These are phyloP conservation scores for Drosophila kurseongensis DNA, from an alignment of 1,140 invertebrate species.

Conservation along the genomic window DNA sequence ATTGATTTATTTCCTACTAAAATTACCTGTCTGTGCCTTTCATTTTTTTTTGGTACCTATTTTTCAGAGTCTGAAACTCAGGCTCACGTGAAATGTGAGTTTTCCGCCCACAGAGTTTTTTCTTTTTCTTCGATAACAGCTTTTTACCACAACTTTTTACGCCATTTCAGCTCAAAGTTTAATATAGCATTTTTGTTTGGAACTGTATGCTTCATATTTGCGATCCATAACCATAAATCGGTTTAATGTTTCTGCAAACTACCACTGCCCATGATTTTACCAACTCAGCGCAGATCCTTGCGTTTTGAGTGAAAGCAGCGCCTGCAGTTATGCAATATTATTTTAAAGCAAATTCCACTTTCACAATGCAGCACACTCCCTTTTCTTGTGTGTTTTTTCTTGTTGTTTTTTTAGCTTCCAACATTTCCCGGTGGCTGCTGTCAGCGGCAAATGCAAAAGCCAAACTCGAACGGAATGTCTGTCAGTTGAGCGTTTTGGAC, in stretches of 20 bases:
- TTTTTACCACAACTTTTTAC: background rate
- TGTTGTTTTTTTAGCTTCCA: slow-evolving; percentile 18
- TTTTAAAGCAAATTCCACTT: slow-evolving; percentile 69
- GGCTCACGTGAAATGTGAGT: background rate
- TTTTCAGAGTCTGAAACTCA: background rate
- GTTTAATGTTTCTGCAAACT: slow-evolving; percentile 8
- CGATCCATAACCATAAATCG: slow-evolving; percentile 27
- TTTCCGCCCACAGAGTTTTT: background rate
- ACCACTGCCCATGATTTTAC: slow-evolving; percentile 4
- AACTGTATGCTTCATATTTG: slow-evolving; percentile 11
- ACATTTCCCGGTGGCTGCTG: slow-evolving; percentile 24
- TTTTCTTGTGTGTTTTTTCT: background rate
- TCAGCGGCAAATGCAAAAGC: slow-evolving; percentile 42
- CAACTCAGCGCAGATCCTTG: slow-evolving; percentile 10
- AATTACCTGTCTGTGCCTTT: slow-evolving; percentile 12
- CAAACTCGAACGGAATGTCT: slow-evolving; percentile 32
- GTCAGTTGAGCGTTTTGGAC: slow-evolving; percentile 51
- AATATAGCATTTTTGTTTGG: no score
- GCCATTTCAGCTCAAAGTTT: background rate
- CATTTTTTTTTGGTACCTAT: background rate
- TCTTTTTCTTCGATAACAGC: background rate
- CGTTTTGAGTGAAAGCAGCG: slow-evolving; percentile 23
- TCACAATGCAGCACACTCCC: slow-evolving; percentile 21
- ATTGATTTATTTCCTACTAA: slow-evolving; percentile 22
- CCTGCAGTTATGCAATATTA: slow-evolving; percentile 77